Conservation (phyloP, 2,113 vertebrate species). For the Coptodon rendalli region DNA sequence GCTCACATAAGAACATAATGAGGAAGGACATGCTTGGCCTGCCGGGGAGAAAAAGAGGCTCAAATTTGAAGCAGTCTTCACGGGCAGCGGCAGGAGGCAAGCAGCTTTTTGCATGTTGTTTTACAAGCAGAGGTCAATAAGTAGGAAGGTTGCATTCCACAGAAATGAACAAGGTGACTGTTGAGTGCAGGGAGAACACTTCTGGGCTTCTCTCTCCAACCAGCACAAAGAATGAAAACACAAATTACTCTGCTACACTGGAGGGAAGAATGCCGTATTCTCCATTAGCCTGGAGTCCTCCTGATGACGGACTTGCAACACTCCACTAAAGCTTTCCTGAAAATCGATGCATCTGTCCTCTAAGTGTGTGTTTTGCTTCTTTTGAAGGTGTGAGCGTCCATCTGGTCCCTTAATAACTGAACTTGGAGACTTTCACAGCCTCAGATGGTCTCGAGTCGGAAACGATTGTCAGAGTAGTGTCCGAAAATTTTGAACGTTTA, state of each 20-base stretch:
- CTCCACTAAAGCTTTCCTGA: constrained; percentile 1
- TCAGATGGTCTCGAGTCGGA: background rate
- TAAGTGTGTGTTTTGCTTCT: constrained; percentile 3
- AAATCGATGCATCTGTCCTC: constrained; percentile 10
- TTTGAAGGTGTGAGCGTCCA: constrained; percentile 25
- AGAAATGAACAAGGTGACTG: background rate
- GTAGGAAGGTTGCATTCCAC: constrained; percentile 22
- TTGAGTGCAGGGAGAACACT: constrained; percentile 7
- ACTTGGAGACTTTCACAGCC: background rate
- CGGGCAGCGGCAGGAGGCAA: constrained; percentile 1
- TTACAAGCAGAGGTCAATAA: constrained; percentile 28
- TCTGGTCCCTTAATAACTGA: background rate
- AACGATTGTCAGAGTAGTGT: background rate
- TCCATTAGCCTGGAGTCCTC: constrained; percentile 22
- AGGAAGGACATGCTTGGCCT: constrained; percentile 79
- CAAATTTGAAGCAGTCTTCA: constrained; percentile 68
- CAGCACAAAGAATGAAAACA: constrained; percentile 3
- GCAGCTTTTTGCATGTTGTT: constrained; percentile 46
- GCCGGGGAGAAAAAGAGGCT: constrained; percentile 69
- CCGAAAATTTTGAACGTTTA: constrained; percentile 3
- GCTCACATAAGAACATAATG: constrained; percentile 81
- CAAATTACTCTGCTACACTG: constrained; percentile 4
- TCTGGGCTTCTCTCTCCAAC: background rate
- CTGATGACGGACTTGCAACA: constrained; percentile 6
- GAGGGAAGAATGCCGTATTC: constrained; percentile 8